Evolutionary conservation across 2,888 invertebrate species (phyloP).

Genomic region (Azorinus chamasolen): DNA sequence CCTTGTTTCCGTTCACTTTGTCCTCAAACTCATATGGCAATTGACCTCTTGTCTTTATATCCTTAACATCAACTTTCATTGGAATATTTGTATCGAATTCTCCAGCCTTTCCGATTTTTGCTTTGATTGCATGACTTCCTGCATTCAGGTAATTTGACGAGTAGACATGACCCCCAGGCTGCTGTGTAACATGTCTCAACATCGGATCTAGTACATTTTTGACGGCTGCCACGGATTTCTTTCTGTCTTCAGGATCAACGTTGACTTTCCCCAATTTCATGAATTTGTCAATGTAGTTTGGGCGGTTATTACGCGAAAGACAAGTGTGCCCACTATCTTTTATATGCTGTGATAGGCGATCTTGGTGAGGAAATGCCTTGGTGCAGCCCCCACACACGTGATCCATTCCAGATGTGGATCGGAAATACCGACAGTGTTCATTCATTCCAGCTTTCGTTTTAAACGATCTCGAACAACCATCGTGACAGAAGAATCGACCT

Average conservation of each 20-base stretch:
- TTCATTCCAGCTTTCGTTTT: constrained; percentile 3
- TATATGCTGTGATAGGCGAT: constrained; percentile 18
- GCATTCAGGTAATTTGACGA: constrained; percentile 27
- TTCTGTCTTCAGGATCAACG: constrained; percentile 26
- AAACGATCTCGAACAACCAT: constrained; percentile 32
- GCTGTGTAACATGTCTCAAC: constrained; percentile 18
- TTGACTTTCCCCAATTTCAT: constrained; percentile 35
- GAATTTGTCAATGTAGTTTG: constrained; percentile 14
- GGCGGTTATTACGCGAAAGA: background rate
- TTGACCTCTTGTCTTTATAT: constrained; percentile 24
- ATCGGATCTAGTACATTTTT: constrained; percentile 2
- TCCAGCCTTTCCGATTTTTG: constrained; percentile 49
- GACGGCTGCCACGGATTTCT: constrained; percentile 6
- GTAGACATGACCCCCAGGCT: constrained; percentile 42
- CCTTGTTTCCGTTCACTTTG: background rate
- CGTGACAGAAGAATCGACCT: constrained; percentile 25
- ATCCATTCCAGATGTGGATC: constrained; percentile 4
- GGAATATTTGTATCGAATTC: constrained; percentile 45
- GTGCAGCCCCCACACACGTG: constrained; percentile 16
- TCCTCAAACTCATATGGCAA: constrained; percentile 14
- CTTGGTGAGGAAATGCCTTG: constrained; percentile 1
- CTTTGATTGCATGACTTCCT: constrained; percentile 41
- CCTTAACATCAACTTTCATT: background rate
- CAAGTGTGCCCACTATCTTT: constrained; percentile 30
- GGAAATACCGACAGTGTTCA: constrained; percentile 14